Percentiles rank a stretch among this genome's conserved stretches.
Evolutionary conservation across 2,113 vertebrate species (phyloP).

Genomic region (Perccottus glenii): DNA sequence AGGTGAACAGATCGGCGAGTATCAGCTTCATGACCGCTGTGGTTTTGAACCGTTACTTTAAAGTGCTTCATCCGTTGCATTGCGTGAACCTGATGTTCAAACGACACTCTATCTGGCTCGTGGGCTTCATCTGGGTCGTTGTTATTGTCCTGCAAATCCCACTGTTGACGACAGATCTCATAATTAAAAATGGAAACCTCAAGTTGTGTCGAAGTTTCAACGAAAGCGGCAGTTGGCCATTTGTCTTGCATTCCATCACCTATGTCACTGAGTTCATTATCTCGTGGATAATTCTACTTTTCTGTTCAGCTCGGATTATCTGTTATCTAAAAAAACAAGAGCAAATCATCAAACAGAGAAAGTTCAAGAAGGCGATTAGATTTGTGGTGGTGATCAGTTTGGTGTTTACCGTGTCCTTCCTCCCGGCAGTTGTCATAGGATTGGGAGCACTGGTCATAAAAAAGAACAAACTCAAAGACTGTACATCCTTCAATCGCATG

Average conservation of each 20-base stretch:
- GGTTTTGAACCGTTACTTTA: too few relatives aligned
- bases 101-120: too few relatives aligned
- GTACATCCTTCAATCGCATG: background rate
- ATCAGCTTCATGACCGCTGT: constrained; percentile 68
- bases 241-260: constrained; percentile 45
- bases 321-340: too few relatives aligned
- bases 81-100: too few relatives aligned
- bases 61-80: too few relatives aligned
- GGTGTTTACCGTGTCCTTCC: constrained; percentile 69
- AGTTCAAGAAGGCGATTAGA: too few relatives aligned
- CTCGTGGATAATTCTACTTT: constrained; percentile 53
- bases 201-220: constrained; percentile 64
- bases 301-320: constrained; percentile 40
- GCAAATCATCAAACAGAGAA: too few relatives aligned
- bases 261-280: constrained; percentile 59
- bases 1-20: constrained; percentile 66
- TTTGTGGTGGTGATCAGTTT: constrained; percentile 22
- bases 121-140: too few relatives aligned
- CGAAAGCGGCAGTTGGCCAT: background rate
- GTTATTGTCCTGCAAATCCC: too few relatives aligned
- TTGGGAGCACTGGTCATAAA: constrained; percentile 20
- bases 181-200: too few relatives aligned
- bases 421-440: constrained; percentile 60
- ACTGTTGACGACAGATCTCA: too few relatives aligned
- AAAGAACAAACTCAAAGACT: too few relatives aligned